Conservation (phyloP, 2,113 vertebrate species). For the Paracyprichromis sp. region DNA sequence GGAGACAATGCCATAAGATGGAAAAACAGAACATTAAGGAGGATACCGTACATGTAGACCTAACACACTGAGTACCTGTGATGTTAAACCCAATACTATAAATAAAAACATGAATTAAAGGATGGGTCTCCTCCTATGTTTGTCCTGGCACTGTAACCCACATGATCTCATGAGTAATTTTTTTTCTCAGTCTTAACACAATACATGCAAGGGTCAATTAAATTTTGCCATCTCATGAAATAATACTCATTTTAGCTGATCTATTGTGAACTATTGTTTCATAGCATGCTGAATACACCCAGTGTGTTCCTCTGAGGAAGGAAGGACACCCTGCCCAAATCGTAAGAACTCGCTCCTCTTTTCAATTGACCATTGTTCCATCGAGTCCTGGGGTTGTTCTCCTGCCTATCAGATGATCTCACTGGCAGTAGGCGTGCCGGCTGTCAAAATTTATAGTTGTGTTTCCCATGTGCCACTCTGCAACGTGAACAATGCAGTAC, state of each 20-base stretch:
- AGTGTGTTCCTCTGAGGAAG: conserved; percentile 67
- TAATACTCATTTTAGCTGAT: conserved; percentile 46
- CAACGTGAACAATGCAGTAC: neutral
- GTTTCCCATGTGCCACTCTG: neutral
- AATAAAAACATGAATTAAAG: neutral
- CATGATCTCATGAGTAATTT: conserved; percentile 3
- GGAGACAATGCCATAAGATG: neutral
- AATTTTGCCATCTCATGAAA: conserved; percentile 51
- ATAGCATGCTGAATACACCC: conserved; percentile 46
- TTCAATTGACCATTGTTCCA: conserved; percentile 60
- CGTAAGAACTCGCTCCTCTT: conserved; percentile 44
- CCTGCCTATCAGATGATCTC: conserved; percentile 33
- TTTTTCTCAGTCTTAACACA: neutral
- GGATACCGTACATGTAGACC: neutral
- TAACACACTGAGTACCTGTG: neutral
- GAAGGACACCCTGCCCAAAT: conserved; percentile 70
- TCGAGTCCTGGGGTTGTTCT: conserved; percentile 29
- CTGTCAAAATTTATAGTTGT: neutral
- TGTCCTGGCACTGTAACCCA: neutral
- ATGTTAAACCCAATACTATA: neutral
- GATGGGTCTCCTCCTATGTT: neutral
- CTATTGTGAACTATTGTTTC: conserved; percentile 54
- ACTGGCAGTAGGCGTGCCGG: neutral
- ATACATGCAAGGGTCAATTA: conserved; percentile 20
- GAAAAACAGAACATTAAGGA: neutral